Base-by-base conservation (phyloP, 1,140 invertebrate species). In the Apis laboriosa region DNA sequence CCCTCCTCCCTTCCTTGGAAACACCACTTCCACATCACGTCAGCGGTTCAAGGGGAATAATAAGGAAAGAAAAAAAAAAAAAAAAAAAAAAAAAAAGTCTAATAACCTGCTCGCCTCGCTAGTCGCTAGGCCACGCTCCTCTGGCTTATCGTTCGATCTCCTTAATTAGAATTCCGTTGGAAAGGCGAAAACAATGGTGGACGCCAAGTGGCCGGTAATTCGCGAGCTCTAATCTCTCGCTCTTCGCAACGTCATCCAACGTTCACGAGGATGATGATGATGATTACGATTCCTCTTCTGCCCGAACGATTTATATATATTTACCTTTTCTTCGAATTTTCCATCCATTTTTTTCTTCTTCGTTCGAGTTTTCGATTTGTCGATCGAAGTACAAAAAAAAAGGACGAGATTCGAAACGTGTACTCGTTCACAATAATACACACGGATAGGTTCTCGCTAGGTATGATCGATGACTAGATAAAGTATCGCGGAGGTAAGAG, bases 91-190 rank as follows among this genome's bases (percentile, higher is more conserved):
- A n/a, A 74, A 86, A 28, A 58, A 15, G 82, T 84, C 89, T 90
- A 87, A 90, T 90, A 90, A 90, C 80, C 79, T 80, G 72, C 82
- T 61, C 80, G 71, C 77, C 77, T 60, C 75, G 79, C 76, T 84
- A 64, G 79, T 80, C 56, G 51, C 79, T 64, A 61, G n/a, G 17
- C 75, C 53, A 83, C 79, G 80, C 67, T 86, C 80, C 73, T 77
- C 75, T 79, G 61, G 56, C 64, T 83, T 91, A 91, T 91, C 91
- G 80, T 83, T 73, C 77, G 76, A 92, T 92, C 91, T 90, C 61
- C 82, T 91, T 90, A 92, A 92, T 91, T 91, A 90, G 89, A 80
- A 91, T 89, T 91, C 90, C 87, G 83, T 90, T 88, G 86, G 77
- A 89, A 86, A 88, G 64, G 82, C 78, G 74, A 67, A 89, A 88